These are phyloP conservation scores for Eidolon helvum DNA, from an alignment of 2,113 vertebrate genomes.

Conservation along the genomic window DNA sequence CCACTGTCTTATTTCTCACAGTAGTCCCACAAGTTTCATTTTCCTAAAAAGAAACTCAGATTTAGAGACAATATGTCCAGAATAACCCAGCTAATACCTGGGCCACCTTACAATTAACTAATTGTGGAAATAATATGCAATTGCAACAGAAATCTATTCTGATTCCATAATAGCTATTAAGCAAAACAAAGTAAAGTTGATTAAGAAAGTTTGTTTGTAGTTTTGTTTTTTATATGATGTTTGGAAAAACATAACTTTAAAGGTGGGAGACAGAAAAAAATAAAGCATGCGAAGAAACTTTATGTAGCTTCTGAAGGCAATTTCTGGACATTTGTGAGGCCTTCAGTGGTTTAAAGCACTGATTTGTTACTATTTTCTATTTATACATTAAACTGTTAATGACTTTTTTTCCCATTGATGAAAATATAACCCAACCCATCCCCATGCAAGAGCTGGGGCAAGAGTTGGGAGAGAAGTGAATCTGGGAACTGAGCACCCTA, in stretches of 20 bases:
- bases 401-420: background rate
- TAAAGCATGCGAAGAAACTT: background rate
- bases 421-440: background rate
- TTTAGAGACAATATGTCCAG: background rate
- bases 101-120: background rate
- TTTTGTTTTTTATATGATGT: background rate
- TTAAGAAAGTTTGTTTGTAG: background rate
- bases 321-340: background rate
- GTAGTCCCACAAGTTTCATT: background rate
- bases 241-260: background rate
- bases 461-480: background rate
- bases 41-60: background rate
- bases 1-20: background rate
- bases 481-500: background rate
- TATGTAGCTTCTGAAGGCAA: background rate
- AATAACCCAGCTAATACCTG: background rate
- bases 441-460: background rate
- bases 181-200: background rate
- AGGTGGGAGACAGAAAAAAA: background rate
- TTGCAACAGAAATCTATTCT: background rate
- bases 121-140: background rate
- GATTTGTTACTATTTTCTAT: background rate
- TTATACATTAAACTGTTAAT: background rate
- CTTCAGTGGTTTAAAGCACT: background rate
- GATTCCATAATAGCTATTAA: background rate